Percentiles rank a stretch among this genome's conserved stretches.
Conservation (phyloP, 2,113 vertebrate genomes). For the Pithys albifrons region DNA sequence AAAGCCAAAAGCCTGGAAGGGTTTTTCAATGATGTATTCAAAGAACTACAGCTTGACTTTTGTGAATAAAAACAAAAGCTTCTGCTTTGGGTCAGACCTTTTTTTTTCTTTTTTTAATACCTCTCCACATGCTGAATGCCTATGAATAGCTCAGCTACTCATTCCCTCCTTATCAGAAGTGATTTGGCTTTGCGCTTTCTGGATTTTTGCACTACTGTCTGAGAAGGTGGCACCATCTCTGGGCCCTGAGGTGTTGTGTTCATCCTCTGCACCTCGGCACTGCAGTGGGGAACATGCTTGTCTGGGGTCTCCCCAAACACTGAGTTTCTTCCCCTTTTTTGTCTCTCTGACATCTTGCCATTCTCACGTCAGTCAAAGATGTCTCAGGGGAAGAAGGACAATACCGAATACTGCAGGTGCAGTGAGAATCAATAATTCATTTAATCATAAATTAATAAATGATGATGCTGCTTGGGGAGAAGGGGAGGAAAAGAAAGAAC, state of each 20-base stretch:
- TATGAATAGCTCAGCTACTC: conserved; percentile 33
- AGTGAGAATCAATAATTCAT: conserved; percentile 68
- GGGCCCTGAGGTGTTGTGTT: background rate
- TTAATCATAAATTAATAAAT: conserved; percentile 73
- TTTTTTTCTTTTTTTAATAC: background rate
- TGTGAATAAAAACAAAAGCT: conserved; percentile 56
- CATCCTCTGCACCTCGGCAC: background rate
- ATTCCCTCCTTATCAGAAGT: conserved; percentile 6
- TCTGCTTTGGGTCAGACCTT: conserved; percentile 7
- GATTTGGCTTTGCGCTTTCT: background rate
- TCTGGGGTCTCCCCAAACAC: accelerated
- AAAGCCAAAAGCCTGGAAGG: conserved; percentile 70
- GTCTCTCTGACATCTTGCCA: background rate
- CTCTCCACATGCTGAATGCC: background rate
- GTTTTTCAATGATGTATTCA: conserved; percentile 63
- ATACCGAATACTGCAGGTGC: conserved; percentile 35
- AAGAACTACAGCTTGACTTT: conserved; percentile 63
- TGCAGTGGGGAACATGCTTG: background rate
- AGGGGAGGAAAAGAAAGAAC: conserved; percentile 49
- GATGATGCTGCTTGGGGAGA: conserved; percentile 43
- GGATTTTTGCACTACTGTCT: background rate
- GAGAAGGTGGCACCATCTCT: background rate
- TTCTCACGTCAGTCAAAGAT: conserved; percentile 28
- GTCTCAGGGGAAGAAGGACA: conserved; percentile 45
- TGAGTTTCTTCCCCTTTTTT: background rate